Evolutionary conservation across 2,888 invertebrate genomes (phyloP), one percentile per base, ranked within the genome.

Genomic region (Dryomyza anilis): DNA sequence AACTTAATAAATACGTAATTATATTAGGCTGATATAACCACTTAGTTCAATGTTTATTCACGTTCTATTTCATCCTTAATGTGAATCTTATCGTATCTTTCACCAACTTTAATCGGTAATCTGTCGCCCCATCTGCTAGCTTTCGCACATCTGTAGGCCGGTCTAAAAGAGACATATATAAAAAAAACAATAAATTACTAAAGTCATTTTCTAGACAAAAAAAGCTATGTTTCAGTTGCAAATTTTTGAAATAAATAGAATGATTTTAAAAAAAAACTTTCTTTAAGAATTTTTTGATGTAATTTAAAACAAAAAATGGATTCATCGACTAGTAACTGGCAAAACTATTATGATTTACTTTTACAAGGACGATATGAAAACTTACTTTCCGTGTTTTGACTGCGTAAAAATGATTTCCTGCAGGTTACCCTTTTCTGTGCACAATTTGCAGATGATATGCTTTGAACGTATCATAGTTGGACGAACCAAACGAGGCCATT

Each of bases 401-500:
- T 88, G 86, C 0, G 94, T 91, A 74, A 96, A 89, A 75, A 93
- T 89, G 2, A 91, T 84, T 81, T 94, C 92, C 70, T 89, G 85
- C 43, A 96, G 80, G 65, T 89, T 86, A 1, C 94, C 95, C 68
- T 88, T 83, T 0, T 87, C 79, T 0, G 91, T 91, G 80, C 96
- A 96, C 75, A 94, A 78, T 67, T 90, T 86, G 77, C 95, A 95
- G 69, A 93, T 87, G 0, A 88, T 86, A 76, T 94, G 94, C 66
- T 87, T 88, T 0, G 90, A 87, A 63, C 91, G 86, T 2, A 88
- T 85, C 23, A 92, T 80, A 0, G 89, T 88, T n/a, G 90, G 88
- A 64, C 90, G 81, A 0, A 96, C 89, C 23, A 95, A 82, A 67
- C 96, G 86, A 0, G 95, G 94, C 95, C 95, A 96, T 10, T 68